Base-by-base conservation (phyloP, 2,888 invertebrate genomes). In the Eupithecia dodoneata region DNA sequence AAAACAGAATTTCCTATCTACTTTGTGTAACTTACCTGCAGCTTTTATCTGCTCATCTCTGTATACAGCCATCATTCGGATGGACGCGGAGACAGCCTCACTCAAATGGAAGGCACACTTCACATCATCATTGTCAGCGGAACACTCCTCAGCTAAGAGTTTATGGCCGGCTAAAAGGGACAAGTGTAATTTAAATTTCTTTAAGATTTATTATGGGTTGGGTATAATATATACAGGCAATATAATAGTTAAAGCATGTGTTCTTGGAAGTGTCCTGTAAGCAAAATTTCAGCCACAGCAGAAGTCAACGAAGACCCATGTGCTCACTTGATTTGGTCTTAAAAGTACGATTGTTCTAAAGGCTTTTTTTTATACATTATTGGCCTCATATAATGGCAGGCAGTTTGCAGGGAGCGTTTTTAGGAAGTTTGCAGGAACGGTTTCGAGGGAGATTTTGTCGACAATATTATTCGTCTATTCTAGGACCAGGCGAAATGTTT, bases 51-150 rank as follows among this genome's bases (percentile, higher is more conserved):
- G 95, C 66, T 95, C 95, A 73, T 94, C 92, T 84, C 95, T 89
- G 73, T 95, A 95, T 0, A 91, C 87, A n/a, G 94, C 92, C 87
- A 93, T 88, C 10, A 89, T 94, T 63, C 95, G 86, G 3, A 95
- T 80, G 1, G 93, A 88, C 0, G 94, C 89, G 5, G 93, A 93
- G 1, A 93, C 90, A 0, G 95, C 87, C 84, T 95, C 95, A 79
- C 94, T 94, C 13, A 95, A 86, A 79, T 94, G 88, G 82, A 94
- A 95, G 1, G 94, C 92, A 79, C 92, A 91, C 30, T 88, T 90
- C 2, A 79, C 79, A 66, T 95, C 91, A 80, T 91, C 87, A 63
- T 85, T 86, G 3, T 83, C 88, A 6, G 88, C 85, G 72, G 95
- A 79, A 81, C 88, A 89, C 82, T 94, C 93, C 59, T 92, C 93